Conservation (phyloP, 2,797 vertebrate genomes). For the Helicolenus hilgendorfi region DNA sequence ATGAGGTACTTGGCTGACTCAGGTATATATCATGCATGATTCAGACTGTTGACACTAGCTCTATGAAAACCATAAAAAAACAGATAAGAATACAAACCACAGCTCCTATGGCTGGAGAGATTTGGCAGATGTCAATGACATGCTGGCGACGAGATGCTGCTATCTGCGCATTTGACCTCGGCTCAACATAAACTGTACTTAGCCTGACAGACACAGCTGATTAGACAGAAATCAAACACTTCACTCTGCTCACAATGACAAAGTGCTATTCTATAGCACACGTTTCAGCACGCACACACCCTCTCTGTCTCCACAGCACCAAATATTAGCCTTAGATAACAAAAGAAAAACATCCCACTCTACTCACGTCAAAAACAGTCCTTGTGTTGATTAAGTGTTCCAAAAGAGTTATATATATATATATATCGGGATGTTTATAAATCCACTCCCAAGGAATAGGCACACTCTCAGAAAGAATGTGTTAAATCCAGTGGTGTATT, state of each 20-base stretch:
- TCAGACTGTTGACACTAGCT: background rate
- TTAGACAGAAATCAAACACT: conserved; percentile 44
- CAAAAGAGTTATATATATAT: conserved; percentile 6
- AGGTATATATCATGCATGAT: background rate
- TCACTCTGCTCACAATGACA: conserved; percentile 28
- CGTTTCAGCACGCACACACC: background rate
- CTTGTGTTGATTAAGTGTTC: conserved; percentile 65
- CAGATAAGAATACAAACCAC: background rate
- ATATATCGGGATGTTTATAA: conserved; percentile 49
- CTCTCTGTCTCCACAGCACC: conserved; percentile 19
- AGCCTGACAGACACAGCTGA: conserved; percentile 47
- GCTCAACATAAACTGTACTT: conserved; percentile 30
- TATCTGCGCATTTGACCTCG: conserved; percentile 28
- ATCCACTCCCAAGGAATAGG: conserved; percentile 27
- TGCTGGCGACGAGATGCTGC: background rate
- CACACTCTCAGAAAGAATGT: background rate
- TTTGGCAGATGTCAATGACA: conserved; percentile 55
- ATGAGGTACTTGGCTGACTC: background rate
- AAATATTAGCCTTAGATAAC: conserved; percentile 68
- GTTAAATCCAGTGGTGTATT: conserved; percentile 1
- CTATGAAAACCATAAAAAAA: background rate
- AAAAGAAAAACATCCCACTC: conserved; percentile 67
- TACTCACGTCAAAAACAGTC: conserved; percentile 76
- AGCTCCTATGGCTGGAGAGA: background rate
- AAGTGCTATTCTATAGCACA: conserved; percentile 14